Evolutionary conservation across 2,888 invertebrate genomes (phyloP).

Genomic region (Harmothoe impar): DNA sequence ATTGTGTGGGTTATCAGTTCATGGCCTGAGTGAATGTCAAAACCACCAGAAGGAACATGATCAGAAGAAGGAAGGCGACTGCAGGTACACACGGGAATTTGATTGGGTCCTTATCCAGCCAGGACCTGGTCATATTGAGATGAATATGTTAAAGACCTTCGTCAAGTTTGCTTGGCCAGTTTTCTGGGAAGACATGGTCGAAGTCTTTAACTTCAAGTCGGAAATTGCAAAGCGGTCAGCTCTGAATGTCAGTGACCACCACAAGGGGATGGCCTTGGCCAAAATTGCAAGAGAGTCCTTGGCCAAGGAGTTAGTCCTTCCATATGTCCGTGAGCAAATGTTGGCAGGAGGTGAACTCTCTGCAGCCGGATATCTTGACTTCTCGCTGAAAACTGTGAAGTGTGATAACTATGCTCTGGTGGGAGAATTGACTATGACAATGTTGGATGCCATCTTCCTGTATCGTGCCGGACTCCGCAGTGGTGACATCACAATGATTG

Average conservation of each 20-base stretch:
- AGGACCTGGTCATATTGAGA: neutral
- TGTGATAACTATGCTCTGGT: neutral
- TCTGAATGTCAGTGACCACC: neutral
- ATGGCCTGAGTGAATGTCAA: neutral
- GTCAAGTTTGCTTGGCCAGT: neutral
- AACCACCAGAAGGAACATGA: neutral
- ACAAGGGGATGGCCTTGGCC: neutral
- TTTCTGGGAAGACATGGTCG: conserved; percentile 20
- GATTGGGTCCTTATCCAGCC: neutral
- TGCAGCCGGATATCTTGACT: neutral
- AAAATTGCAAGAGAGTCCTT: neutral
- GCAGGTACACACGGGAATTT: neutral
- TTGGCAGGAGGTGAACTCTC: too few species aligned
- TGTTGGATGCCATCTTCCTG: neutral
- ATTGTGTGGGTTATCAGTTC: neutral
- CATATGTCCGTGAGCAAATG: neutral
- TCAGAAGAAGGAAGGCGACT: too few species aligned
- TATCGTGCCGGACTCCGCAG: neutral
- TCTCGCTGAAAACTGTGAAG: neutral
- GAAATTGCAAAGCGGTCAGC: neutral
- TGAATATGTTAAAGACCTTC: conserved; percentile 11
- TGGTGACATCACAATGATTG: neutral
- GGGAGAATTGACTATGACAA: neutral
- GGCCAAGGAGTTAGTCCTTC: neutral
- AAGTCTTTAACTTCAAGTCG: neutral